Evolutionary conservation across 2,888 invertebrate species (phyloP).

Genomic region (Orthosia gracilis): DNA sequence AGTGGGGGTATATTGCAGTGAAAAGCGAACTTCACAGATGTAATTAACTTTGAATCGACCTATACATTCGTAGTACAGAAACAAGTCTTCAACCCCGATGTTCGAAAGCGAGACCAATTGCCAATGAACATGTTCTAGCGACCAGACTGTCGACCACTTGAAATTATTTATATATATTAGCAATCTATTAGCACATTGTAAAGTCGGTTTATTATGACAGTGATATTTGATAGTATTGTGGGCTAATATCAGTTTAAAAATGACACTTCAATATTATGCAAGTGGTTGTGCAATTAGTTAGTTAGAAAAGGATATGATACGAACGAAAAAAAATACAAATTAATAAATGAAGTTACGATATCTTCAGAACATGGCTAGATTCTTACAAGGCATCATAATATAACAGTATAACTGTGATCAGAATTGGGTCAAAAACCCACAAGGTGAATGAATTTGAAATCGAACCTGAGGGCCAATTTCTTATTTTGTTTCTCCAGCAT

Average conservation of each 20-base stretch:
- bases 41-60: no score
- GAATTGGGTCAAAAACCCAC: no score
- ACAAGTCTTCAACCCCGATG: conserved; percentile 44
- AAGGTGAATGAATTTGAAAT: not conserved
- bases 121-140: conserved; percentile 52
- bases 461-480: not conserved
- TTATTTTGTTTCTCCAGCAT: not conserved
- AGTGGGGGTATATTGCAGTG: no score
- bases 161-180: conserved; percentile 20
- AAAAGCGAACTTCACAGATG: no score
- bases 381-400: not conserved
- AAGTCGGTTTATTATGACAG: conserved; percentile 9
- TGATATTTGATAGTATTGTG: conserved; percentile 17
- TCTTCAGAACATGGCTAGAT: not conserved
- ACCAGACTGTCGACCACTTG: conserved; percentile 13
- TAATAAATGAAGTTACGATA: no score
- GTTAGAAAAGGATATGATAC: not conserved
- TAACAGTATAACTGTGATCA: no score
- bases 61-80: not conserved
- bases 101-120: conserved; percentile 62
- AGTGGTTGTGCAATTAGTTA: not conserved
- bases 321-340: no score
- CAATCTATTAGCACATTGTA: conserved; percentile 9
- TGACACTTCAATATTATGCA: not conserved
- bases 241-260: conserved; percentile 15